These are phyloP conservation scores for Cotesia vestalis DNA, from an alignment of 1,140 invertebrate genomes.

Conservation along the genomic window DNA sequence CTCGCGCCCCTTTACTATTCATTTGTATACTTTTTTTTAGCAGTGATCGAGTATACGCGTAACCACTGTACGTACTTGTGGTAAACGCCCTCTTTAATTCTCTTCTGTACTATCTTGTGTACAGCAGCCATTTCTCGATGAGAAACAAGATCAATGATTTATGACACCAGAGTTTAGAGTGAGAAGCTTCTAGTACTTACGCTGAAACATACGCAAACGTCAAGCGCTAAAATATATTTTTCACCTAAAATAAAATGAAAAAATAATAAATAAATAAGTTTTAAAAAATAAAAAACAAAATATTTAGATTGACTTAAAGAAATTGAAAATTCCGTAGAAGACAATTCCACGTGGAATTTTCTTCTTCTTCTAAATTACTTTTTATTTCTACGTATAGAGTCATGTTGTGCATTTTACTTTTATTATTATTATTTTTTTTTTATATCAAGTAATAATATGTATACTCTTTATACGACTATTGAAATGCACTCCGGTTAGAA, in stretches of 20 bases:
- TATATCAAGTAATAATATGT: not conserved
- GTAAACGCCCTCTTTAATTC: not conserved
- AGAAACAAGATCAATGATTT: constrained; percentile 58
- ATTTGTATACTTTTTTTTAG: not conserved
- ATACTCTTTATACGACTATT: too few species aligned
- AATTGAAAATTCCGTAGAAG: constrained; percentile 58
- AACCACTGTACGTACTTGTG: constrained; percentile 4
- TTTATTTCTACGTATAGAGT: constrained; percentile 13
- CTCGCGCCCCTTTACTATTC: constrained; percentile 1
- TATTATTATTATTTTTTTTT: constrained; percentile 13
- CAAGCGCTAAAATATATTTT: constrained; percentile 50
- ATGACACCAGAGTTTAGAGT: constrained; percentile 35
- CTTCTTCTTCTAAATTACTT: constrained; percentile 39
- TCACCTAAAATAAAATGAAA: constrained; percentile 43
- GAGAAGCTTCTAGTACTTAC: constrained; percentile 39
- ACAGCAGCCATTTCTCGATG: constrained; percentile 20
- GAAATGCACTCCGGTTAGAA: too few species aligned
- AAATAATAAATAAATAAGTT: constrained; percentile 20
- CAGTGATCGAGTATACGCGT: constrained; percentile 1
- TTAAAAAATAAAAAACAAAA: not conserved
- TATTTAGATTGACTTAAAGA: constrained; percentile 39
- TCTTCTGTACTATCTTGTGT: constrained; percentile 30
- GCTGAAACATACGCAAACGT: constrained; percentile 38
- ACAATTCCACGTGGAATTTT: constrained; percentile 53
- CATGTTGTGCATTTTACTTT: constrained; percentile 1